phyloP scores from a whole-genome alignment of 2,888 invertebrate genomes.

The Phaonia tiefii region DNA sequence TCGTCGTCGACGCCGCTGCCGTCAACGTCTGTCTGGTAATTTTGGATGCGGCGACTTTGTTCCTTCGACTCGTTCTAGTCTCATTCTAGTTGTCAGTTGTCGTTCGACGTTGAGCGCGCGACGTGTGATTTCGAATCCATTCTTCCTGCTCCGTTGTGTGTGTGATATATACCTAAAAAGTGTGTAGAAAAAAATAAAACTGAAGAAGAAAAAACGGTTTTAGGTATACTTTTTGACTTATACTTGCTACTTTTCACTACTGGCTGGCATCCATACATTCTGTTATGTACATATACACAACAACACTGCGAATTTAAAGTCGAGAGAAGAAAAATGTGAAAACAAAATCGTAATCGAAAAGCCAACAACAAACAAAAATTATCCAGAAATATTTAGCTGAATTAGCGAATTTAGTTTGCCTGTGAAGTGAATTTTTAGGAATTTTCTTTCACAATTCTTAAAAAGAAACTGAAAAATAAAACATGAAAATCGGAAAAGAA shows the following conservation, averaged over 20 bases:
- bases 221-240: constrained; percentile 56
- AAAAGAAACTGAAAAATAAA: constrained; percentile 5
- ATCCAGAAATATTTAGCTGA: constrained; percentile 35
- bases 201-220: constrained; percentile 44
- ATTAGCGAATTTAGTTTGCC: constrained; percentile 35
- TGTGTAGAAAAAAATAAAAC: constrained; percentile 32
- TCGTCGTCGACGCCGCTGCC: neutral
- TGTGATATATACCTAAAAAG: constrained; percentile 45
- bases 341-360: neutral
- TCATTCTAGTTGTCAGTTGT: constrained; percentile 61
- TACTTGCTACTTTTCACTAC: constrained; percentile 32
- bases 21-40: constrained; percentile 25
- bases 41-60: constrained; percentile 54
- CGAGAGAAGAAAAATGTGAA: constrained; percentile 9
- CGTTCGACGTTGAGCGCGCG: constrained; percentile 66
- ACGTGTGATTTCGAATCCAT: constrained; percentile 63
- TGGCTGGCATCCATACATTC: constrained; percentile 32
- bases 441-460: constrained; percentile 10
- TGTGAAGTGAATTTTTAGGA: constrained; percentile 18
- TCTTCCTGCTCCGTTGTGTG: constrained; percentile 54
- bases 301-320: constrained; percentile 20
- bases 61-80: constrained; percentile 60
- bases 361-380: constrained; percentile 11
- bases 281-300: constrained; percentile 36
- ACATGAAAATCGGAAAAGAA: constrained; percentile 9